These are phyloP conservation scores for Dascyllus trimaculatus DNA, from an alignment of 2,113 vertebrate species.

Conservation along the genomic window DNA sequence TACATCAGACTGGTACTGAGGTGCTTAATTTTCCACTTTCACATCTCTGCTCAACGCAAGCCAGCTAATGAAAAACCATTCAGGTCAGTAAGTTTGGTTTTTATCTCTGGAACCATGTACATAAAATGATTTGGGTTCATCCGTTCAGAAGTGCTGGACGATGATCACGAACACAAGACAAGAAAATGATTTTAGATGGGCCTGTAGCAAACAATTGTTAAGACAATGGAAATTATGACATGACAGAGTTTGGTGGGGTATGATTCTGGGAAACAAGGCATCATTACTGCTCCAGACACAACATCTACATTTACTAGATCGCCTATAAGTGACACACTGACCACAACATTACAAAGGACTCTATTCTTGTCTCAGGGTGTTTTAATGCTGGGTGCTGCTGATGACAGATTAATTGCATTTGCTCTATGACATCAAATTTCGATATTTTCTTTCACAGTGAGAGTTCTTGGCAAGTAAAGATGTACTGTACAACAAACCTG, in stretches of 20 bases:
- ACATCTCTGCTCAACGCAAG: slow-evolving; percentile 42
- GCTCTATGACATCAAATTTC: slow-evolving; percentile 33
- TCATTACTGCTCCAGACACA: slow-evolving; percentile 25
- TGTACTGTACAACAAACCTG: background rate
- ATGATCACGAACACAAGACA: slow-evolving; percentile 21
- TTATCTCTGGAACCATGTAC: slow-evolving; percentile 12
- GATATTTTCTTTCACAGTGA: background rate
- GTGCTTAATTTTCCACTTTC: slow-evolving; percentile 62
- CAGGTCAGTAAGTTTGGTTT: slow-evolving; percentile 29
- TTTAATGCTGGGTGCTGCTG: slow-evolving; percentile 19
- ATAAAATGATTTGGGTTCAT: slow-evolving; percentile 23
- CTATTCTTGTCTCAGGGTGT: slow-evolving; percentile 39
- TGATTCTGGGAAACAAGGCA: slow-evolving; percentile 20
- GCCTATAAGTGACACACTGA: slow-evolving; percentile 21
- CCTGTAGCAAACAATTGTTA: slow-evolving; percentile 7
- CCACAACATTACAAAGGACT: slow-evolving; percentile 21
- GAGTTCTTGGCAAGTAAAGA: background rate
- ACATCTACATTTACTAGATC: slow-evolving; percentile 1
- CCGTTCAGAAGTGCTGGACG: slow-evolving; percentile 9
- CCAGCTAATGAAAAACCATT: slow-evolving; percentile 53
- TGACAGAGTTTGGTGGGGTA: slow-evolving; percentile 13
- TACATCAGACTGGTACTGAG: slow-evolving; percentile 51
- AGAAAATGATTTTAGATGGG: slow-evolving; percentile 8
- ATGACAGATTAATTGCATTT: slow-evolving; percentile 30
- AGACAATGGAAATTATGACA: slow-evolving; percentile 21